Percentiles rank a stretch among this genome's conserved stretches.
Conservation (phyloP, 2,797 vertebrate species). For the Malurus splendens region DNA sequence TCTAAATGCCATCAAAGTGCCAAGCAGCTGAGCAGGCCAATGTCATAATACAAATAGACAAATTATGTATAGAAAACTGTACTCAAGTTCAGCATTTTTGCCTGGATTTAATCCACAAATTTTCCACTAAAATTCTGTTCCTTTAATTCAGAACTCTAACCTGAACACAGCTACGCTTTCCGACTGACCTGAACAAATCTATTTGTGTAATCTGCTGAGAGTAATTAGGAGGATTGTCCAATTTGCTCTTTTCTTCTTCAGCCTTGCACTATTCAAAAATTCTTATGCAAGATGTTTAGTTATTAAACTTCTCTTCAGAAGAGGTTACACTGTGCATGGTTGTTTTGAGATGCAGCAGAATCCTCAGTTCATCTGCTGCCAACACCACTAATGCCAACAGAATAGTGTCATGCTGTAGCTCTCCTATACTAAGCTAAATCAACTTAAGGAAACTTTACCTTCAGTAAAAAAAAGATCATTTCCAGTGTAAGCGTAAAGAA, state of each 20-base stretch:
- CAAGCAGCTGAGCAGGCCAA: not conserved
- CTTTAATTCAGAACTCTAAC: not conserved
- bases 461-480: not conserved
- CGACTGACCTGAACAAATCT: rapidly evolving
- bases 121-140: not conserved
- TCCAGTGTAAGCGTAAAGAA: not conserved
- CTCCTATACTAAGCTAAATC: not conserved
- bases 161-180: not conserved
- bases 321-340: not conserved
- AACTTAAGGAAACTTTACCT: not conserved
- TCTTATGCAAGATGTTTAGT: not conserved
- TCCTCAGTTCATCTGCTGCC: not conserved
- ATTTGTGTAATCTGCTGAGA: not conserved
- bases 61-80: not conserved
- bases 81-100: not conserved
- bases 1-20: not conserved
- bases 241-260: not conserved
- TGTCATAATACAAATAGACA: not conserved
- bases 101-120: not conserved
- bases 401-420: not conserved
- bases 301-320: not conserved
- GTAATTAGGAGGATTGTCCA: not conserved
- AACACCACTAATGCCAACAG: not conserved
- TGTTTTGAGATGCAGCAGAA: not conserved
- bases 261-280: not conserved